phyloP scores from a whole-genome alignment of 2,888 invertebrate species.

The Drosophila demipolita region DNA sequence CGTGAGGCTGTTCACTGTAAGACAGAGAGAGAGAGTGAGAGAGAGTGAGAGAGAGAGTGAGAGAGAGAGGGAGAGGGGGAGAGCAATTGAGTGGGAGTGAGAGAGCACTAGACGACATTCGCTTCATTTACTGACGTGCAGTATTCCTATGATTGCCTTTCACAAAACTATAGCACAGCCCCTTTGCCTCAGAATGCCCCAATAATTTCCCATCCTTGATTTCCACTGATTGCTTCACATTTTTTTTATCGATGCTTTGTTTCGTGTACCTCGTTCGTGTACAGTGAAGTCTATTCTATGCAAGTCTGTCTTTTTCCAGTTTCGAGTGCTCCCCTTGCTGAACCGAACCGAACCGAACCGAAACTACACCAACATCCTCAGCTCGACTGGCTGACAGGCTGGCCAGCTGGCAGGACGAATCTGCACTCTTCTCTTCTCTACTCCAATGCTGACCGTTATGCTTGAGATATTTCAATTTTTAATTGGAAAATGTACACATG shows the following conservation, averaged over 20 bases:
- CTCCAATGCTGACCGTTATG: constrained; percentile 50
- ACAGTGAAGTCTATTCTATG: constrained; percentile 44
- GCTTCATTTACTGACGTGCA: constrained; percentile 76
- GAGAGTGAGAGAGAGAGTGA: neutral
- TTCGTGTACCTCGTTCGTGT: constrained; percentile 49
- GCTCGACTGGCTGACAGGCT: constrained; percentile 1
- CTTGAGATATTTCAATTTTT: constrained; percentile 82
- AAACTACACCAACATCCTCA: neutral
- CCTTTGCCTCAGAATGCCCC: neutral
- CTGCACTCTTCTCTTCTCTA: constrained; percentile 9
- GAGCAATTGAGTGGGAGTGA: neutral
- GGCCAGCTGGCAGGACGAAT: constrained; percentile 30
- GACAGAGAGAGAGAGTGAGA: neutral
- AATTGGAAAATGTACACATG: constrained; percentile 83
- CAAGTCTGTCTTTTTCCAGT: constrained; percentile 7
- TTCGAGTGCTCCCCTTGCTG: neutral
- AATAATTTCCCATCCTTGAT: constrained; percentile 2
- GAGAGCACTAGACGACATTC: constrained; percentile 13
- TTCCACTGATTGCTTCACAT: constrained; percentile 70
- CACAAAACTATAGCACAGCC: constrained; percentile 40
- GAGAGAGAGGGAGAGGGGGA: neutral
- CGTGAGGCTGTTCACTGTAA: constrained; percentile 39
- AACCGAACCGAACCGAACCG: neutral
- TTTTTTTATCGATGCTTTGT: constrained; percentile 61
- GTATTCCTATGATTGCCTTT: constrained; percentile 75